phyloP scores from a whole-genome alignment of 2,113 vertebrate species.

The Callipepla squamata region DNA sequence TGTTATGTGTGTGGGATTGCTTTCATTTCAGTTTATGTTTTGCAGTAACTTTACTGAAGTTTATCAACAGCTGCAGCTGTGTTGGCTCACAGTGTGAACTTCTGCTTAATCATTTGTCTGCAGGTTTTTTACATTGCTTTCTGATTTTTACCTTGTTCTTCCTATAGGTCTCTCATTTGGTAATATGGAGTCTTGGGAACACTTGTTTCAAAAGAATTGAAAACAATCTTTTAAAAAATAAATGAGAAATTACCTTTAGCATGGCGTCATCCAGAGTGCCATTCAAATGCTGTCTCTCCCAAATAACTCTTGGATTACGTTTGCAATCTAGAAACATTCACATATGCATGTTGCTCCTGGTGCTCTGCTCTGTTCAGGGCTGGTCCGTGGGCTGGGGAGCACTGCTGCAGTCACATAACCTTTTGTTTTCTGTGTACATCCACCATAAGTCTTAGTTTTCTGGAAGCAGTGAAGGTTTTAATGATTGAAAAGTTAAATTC shows the following conservation, averaged over 20 bases:
- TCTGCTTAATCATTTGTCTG: constrained; percentile 17
- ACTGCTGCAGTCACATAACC: neutral
- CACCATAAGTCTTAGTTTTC: neutral
- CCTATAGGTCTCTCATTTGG: neutral
- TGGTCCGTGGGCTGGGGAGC: neutral
- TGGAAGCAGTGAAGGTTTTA: constrained; percentile 18
- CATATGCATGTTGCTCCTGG: too few species aligned
- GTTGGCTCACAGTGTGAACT: neutral
- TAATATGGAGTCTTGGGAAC: neutral
- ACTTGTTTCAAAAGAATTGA: constrained; percentile 3
- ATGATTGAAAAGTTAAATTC: constrained; percentile 31
- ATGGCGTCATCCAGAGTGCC: neutral
- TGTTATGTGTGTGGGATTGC: neutral
- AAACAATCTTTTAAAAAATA: neutral
- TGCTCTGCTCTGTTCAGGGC: neutral
- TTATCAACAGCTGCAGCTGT: neutral
- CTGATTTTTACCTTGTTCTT: constrained; percentile 24
- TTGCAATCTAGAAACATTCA: neutral
- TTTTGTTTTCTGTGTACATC: neutral
- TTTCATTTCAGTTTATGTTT: neutral
- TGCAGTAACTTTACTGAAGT: constrained; percentile 29
- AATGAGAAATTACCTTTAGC: neutral
- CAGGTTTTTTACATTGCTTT: neutral
- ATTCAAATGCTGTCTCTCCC: neutral
- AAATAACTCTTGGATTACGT: neutral